These are phyloP conservation scores for Colistium nudipinnis DNA, from an alignment of 2,113 vertebrate species.

Conservation along the genomic window DNA sequence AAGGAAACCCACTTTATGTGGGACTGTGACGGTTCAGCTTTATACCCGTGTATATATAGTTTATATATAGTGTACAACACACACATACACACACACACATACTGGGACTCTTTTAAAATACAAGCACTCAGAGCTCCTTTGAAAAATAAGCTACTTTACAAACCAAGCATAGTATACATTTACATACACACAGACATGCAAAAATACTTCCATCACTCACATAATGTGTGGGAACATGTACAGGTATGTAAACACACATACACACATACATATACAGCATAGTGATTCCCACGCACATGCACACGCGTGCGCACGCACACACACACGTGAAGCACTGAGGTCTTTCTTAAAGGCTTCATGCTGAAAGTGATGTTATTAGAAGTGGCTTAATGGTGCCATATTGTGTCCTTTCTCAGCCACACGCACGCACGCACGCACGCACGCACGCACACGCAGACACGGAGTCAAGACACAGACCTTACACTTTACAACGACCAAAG, in stretches of 20 bases:
- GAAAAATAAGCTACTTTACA: not conserved
- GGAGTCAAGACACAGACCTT: conserved; percentile 33
- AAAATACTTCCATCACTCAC: not conserved
- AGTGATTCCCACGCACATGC: conserved; percentile 10
- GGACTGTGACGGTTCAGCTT: not conserved
- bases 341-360: conserved; percentile 62
- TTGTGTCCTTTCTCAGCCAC: conserved; percentile 61
- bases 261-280: not conserved
- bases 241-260: conserved; percentile 2
- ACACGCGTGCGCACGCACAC: conserved; percentile 6
- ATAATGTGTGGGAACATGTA: not conserved
- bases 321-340: conserved; percentile 43
- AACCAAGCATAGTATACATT: not conserved
- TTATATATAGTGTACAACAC: not conserved
- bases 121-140: not conserved
- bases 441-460: conserved; percentile 19
- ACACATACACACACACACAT: not conserved
- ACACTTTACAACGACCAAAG: conserved; percentile 29
- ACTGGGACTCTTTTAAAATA: not conserved
- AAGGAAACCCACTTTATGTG: not conserved
- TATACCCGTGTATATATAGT: too few relatives aligned
- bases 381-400: conserved; percentile 83
- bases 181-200: conserved; percentile 4
- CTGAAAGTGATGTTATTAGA: conserved; percentile 80
- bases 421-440: conserved; percentile 26